Evolutionary conservation across 2,888 invertebrate species (phyloP), one percentile per base, ranked within the genome.

Genomic region (Biston stratarius): DNA sequence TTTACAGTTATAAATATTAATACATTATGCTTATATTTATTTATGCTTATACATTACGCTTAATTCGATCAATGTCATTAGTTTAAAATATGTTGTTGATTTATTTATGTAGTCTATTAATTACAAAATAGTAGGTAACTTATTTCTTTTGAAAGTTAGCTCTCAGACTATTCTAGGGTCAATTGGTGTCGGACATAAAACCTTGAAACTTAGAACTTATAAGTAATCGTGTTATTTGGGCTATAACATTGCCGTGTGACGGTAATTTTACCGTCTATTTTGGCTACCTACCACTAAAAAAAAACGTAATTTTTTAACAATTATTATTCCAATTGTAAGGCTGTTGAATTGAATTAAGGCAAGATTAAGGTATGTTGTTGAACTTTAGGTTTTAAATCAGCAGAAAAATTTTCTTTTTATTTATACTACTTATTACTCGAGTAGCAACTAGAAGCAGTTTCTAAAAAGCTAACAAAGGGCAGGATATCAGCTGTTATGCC

Each of bases 401-500:
- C 3, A 24, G 24, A 24, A n/a, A n/a, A n/a, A n/a, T n/a, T n/a
- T 24, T 24, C 24, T 24, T 24, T 24, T 24, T 24, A 24, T 1
- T 24, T 44, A n/a, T 51, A 7, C 11, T 9, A 36, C 8, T 14
- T 10, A 14, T 15, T 49, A 33, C 15, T 44, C 24, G 56, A 12
- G 51, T 36, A 38, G 40, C 51, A 15, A 24, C 56, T 15, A n/a
- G 2, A 48, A 59, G 36, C 11, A 56, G 15, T 45, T 55, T 60
- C 51, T 61, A 57, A 63, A 66, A 70, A 64, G 49, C 60, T 10
- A 15, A 74, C 71, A 74, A 74, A 72, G 71, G 56, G 52, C 72
- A 71, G 74, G 74, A 74, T 75, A 75, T 74, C 72, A 73, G 70
- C 73, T 65, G 68, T 67, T 63, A 67, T 62, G 48, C 56, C 45